phyloP scores from a whole-genome alignment of 2,888 invertebrate genomes.

The Eudasyphora cyanicolor region DNA sequence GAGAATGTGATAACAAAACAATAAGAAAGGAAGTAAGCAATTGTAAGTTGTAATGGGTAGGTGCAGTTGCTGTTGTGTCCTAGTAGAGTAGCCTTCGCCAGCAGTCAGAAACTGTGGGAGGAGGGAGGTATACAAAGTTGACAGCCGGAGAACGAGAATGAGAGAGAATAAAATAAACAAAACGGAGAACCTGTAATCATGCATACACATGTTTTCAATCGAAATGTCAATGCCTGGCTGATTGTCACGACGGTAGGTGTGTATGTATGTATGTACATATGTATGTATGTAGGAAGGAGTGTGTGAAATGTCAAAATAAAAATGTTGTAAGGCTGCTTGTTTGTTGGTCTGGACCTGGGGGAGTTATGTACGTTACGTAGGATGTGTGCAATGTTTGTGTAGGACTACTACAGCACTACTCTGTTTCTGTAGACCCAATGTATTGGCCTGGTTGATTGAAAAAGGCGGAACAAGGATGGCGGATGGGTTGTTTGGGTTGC shows the following conservation, averaged over 20 bases:
- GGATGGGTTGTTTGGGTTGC: not conserved
- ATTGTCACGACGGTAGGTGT: not conserved
- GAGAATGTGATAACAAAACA: slow-evolving; percentile 32
- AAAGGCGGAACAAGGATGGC: too few species aligned
- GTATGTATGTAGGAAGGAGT: not conserved
- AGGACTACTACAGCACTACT: not conserved
- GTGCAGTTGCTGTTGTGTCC: too few species aligned
- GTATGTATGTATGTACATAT: slow-evolving; percentile 12
- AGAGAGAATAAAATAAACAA: not conserved
- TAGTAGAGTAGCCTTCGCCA: too few species aligned
- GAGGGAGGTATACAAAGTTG: not conserved
- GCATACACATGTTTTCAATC: slow-evolving; percentile 56
- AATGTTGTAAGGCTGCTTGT: not conserved
- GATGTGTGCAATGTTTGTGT: not conserved
- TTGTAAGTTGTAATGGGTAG: slow-evolving; percentile 21
- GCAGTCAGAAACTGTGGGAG: not conserved
- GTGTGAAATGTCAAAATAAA: not conserved
- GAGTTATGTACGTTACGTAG: not conserved
- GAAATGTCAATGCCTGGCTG: slow-evolving; percentile 61
- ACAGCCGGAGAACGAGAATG: not conserved
- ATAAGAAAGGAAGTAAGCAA: slow-evolving; percentile 46
- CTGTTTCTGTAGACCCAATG: too few species aligned
- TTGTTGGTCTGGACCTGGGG: too few species aligned
- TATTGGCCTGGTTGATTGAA: not conserved
- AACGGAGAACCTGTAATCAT: not conserved